Evolutionary conservation across 2,113 vertebrate species (phyloP).

Genomic region (Gobio gobio): DNA sequence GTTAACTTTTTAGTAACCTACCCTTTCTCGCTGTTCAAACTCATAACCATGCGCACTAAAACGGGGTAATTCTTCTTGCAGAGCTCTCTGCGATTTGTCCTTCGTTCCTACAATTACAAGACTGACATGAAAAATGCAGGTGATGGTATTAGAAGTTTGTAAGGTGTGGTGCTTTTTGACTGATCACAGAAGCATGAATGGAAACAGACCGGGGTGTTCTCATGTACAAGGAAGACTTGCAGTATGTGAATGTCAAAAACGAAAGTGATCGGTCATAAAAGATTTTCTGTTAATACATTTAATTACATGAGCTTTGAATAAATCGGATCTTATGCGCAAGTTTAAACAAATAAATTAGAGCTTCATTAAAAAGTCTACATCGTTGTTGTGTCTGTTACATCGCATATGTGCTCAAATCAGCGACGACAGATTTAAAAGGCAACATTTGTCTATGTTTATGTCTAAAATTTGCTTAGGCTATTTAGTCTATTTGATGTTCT

Average conservation of each 20-base stretch:
- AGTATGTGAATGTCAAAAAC: neutral
- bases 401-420: neutral
- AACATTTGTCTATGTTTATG: neutral
- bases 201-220: neutral
- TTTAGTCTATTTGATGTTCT: neutral
- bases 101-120: neutral
- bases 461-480: neutral
- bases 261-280: neutral
- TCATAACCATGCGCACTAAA: conserved; percentile 9
- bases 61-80: neutral
- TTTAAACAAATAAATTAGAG: neutral
- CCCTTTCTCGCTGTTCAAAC: neutral
- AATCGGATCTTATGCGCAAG: neutral
- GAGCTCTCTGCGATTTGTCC: neutral
- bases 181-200: neutral
- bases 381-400: neutral
- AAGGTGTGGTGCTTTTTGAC: conserved; percentile 36
- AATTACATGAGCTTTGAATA: neutral
- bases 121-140: neutral
- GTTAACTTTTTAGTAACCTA: neutral
- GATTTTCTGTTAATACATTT: neutral
- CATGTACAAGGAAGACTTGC: neutral
- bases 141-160: neutral
- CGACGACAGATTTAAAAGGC: neutral
- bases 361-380: neutral